Conservation (phyloP, 2,797 vertebrate species). For the Discoglossus pictus region DNA sequence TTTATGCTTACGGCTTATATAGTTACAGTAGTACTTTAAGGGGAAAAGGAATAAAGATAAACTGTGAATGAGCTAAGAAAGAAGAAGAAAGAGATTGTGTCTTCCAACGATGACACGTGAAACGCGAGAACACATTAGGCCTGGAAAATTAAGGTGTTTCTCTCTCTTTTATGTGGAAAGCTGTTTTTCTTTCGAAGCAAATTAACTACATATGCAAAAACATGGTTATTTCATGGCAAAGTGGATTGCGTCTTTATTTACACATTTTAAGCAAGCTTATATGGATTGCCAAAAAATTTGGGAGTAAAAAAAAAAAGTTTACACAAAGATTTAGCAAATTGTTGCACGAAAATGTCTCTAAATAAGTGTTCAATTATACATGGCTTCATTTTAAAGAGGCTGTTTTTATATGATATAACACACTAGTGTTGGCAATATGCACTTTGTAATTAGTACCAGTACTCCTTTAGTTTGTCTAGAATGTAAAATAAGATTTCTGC, state of each 20-base stretch:
- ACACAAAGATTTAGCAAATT: conserved; percentile 58
- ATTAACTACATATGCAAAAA: conserved; percentile 53
- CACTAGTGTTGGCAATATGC: conserved; percentile 7
- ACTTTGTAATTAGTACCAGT: conserved; percentile 20
- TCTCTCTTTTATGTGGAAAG: background rate
- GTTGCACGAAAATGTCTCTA: conserved; percentile 42
- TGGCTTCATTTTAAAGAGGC: conserved; percentile 54
- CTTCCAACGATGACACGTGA: no score
- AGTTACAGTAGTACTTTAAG: no score
- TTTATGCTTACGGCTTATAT: no score
- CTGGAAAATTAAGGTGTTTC: conserved; percentile 3
- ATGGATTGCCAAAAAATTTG: conserved; percentile 61
- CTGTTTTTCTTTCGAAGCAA: conserved; percentile 51
- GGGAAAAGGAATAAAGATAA: no score
- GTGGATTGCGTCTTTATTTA: conserved; percentile 60
- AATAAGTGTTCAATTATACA: conserved; percentile 60
- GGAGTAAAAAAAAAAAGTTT: conserved; percentile 54
- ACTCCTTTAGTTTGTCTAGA: conserved; percentile 6
- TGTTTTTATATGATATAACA: conserved; percentile 8
- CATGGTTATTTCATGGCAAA: conserved; percentile 60
- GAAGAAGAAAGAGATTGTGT: no score
- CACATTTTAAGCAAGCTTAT: conserved; percentile 59
- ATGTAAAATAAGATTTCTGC: conserved; percentile 7
- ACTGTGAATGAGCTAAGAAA: no score
- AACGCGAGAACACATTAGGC: background rate